phyloP scores from a whole-genome alignment of 2,888 invertebrate species.

The Platycheirus rosarum region DNA sequence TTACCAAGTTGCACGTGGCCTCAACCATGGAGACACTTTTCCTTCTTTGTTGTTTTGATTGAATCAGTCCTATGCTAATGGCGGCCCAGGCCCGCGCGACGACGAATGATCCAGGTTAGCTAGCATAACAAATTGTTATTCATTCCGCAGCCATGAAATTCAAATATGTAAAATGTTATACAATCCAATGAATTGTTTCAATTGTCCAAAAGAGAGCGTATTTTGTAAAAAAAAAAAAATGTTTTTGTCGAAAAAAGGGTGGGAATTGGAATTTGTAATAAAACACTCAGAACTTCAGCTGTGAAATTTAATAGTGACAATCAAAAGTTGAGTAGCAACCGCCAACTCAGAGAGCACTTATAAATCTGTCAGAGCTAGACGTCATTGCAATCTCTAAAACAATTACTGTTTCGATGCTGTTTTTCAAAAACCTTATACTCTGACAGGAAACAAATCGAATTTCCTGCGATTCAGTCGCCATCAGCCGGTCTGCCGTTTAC shows the following conservation, averaged over 20 bases:
- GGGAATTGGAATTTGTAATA: slow-evolving; percentile 41
- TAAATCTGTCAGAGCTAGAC: slow-evolving; percentile 33
- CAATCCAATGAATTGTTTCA: slow-evolving; percentile 48
- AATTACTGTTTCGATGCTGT: slow-evolving; percentile 20
- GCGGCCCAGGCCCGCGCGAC: slow-evolving; percentile 25
- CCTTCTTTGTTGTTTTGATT: slow-evolving; percentile 49
- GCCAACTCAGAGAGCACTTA: slow-evolving; percentile 46
- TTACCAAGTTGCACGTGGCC: slow-evolving; percentile 66
- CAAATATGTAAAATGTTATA: slow-evolving; percentile 40
- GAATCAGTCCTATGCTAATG: slow-evolving; percentile 25
- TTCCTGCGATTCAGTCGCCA: slow-evolving; percentile 56
- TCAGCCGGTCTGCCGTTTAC: slow-evolving; percentile 41
- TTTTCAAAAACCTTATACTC: slow-evolving; percentile 22
- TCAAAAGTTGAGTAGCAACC: background rate
- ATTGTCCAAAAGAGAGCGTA: slow-evolving; percentile 28
- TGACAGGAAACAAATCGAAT: slow-evolving; percentile 47
- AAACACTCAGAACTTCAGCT: slow-evolving; percentile 12
- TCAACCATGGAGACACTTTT: slow-evolving; percentile 63
- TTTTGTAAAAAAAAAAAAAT: background rate
- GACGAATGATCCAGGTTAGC: slow-evolving; percentile 50
- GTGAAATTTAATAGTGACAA: slow-evolving; percentile 34
- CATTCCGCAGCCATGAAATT: slow-evolving; percentile 61
- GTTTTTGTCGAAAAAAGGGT: slow-evolving; percentile 31
- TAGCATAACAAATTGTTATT: slow-evolving; percentile 59
- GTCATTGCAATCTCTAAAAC: slow-evolving; percentile 40